A percentile compares a stretch with the other conserved stretches of the same genome.
Evolutionary conservation across 1,140 invertebrate species (phyloP).

Genomic region (Penaeus chinensis): DNA sequence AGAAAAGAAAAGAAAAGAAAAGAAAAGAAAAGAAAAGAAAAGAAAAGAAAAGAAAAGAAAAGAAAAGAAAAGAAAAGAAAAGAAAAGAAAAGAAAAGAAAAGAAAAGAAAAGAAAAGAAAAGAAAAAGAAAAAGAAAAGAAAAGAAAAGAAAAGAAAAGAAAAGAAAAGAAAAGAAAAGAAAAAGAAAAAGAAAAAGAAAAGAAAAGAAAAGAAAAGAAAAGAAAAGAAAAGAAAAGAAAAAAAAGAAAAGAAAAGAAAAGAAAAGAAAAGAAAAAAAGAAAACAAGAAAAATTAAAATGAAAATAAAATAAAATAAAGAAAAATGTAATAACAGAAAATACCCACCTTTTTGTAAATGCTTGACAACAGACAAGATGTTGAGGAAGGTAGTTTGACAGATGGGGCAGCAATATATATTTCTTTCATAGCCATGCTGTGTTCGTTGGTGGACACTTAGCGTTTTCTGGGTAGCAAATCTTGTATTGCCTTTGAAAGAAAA

Average conservation of each 20-base stretch:
- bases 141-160: no score
- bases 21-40: neutral
- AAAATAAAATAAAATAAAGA: no score
- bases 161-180: neutral
- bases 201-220: no score
- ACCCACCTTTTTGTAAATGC: conserved; percentile 34
- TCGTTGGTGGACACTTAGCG: conserved; percentile 19
- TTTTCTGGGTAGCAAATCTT: conserved; percentile 34
- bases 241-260: neutral
- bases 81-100: neutral
- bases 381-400: conserved; percentile 21
- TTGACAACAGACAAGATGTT: conserved; percentile 25
- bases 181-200: no score
- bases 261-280: no score
- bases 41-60: neutral
- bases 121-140: neutral
- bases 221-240: neutral
- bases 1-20: no score
- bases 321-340: neutral
- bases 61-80: no score
- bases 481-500: conserved; percentile 24
- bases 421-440: conserved; percentile 25
- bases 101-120: no score
- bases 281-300: neutral
- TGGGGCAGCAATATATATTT: conserved; percentile 18